Evolutionary conservation across 1,140 invertebrate species (phyloP).

Genomic region (Araneus ventricosus): DNA sequence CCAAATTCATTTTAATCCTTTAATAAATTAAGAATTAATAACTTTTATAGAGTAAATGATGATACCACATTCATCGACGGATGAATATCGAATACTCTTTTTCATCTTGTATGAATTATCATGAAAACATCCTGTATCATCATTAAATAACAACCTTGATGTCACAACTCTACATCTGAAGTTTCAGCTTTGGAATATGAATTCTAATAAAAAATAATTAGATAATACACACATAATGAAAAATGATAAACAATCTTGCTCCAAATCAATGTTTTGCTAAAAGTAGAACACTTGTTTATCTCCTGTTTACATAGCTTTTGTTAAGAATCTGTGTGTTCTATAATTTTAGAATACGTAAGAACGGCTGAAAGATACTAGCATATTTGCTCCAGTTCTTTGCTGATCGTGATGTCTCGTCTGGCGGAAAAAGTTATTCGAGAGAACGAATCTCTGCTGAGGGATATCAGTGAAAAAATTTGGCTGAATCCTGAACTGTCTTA

Average conservation of each 20-base stretch:
- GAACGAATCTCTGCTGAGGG: not conserved
- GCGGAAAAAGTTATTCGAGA: slow-evolving; percentile 14
- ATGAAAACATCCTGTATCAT: too few relatives aligned
- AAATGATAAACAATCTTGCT: not conserved
- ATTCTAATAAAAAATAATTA: too few relatives aligned
- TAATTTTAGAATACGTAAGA: not conserved
- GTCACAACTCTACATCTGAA: too few relatives aligned
- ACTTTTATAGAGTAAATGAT: too few relatives aligned
- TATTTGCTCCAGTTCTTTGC: not conserved
- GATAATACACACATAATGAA: too few relatives aligned
- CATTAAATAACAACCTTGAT: too few relatives aligned
- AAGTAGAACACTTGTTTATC: not conserved
- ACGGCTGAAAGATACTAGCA: not conserved
- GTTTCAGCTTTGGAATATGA: too few relatives aligned
- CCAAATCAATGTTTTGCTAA: not conserved
- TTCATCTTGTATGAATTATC: too few relatives aligned
- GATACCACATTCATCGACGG: too few relatives aligned
- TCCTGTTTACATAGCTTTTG: not conserved
- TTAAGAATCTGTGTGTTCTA: not conserved
- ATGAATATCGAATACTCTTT: too few relatives aligned
- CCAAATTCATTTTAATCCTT: too few relatives aligned
- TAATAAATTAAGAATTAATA: too few relatives aligned
- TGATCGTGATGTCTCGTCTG: not conserved
- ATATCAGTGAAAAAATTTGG: slow-evolving; percentile 77
- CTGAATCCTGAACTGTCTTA: slow-evolving; percentile 79